Base-by-base conservation (phyloP, 2,113 vertebrate species). In the Merops nubicus region DNA sequence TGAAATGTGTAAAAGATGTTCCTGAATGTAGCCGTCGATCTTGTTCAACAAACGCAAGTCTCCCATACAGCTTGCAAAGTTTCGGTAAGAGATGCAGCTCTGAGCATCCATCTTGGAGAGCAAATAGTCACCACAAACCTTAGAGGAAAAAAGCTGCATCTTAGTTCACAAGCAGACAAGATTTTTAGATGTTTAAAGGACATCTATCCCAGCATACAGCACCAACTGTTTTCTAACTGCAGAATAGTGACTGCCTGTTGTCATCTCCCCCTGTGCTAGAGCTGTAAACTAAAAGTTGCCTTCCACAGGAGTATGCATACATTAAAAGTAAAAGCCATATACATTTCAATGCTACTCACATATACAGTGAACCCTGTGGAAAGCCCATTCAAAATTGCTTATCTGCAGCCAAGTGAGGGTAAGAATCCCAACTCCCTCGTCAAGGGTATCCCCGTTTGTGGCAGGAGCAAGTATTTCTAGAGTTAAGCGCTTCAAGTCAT, bases 61-160 rank as follows among this genome's bases (percentile, higher is more conserved):
- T 96, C 98, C 98, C 99, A 99, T 99, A 56, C 98, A 98, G 95
- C 99, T 99, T 93, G 99, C 99, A 85, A 99, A 99, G 97, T 99
- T 99, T 25, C 99, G 99, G 88, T 99, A 99, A 9, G 98, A 99
- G 97, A 99, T 99, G 89, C 99, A 99, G 77, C 99, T 99, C 97
- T 98, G 98, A 91, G 97, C 97, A 53, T 99, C 99, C 98, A 99
- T 99, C 97, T 98, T 99, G 82, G 99, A 99, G 13, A 99, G 98
- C 97, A 99, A 98, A 97, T 99, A 99, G 98, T 99, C 99, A 6
- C 99, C 99, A 98, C 99, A 99, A 89, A 99, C 99, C 99, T 99
- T 95, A 31, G 20, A 40, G 56, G 73, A 56, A 53, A 43, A 88
- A 84, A n/a, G 75, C 40, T 48, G 43, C 56, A 36, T 26, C 48